Base-by-base conservation (phyloP, 2,888 invertebrate species). In the Phorcus lineatus region DNA sequence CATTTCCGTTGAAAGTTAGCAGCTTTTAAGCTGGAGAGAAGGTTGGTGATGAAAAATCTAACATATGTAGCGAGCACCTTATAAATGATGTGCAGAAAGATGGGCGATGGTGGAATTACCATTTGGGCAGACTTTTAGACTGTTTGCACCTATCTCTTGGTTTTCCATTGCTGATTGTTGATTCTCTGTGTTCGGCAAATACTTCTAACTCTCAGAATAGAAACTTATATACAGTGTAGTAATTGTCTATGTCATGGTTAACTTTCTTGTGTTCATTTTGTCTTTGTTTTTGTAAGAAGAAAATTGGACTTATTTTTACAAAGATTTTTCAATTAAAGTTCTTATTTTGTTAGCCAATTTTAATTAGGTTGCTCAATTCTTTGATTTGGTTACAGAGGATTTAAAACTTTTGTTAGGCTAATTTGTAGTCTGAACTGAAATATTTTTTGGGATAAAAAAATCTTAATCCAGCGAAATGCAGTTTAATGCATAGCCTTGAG, bases 31-130 rank as follows among this genome's bases (percentile, higher is more conserved):
- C 70, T 36, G 70, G 19, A 36, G 36, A 28, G 62, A 62, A 62
- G 70, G n/a, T 40, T 36, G 40, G 36, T 40, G 70, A 70, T 36
- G 70, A 70, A 70, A 70, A 31, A 19, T 70, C 31, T 36, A 70
- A n/a, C 70, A 70, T 70, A 31, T 70, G 70, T 40, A 17, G 70
- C 24, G 19, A 22, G n/a, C n/a, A 40, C n/a, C 31, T 70, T 36
- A 70, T 70, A 70, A 70, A 70, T 70, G 70, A 70, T n/a, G 70
- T 70, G 70, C 36, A n/a, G 70, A 70, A 19, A 70, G 19, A 70
- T 31, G 36, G 19, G 70, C 16, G 31, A 36, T 70, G 70, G 28
- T 40, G 7, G 40, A n/a, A 36, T 31, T 70, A 70, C 36, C 36
- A 36, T 36, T 28, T 62, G 40, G 70, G 11, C 31, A 36, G 19